Conservation (phyloP, 2,888 invertebrate species). For the Synanthedon vespiformis region DNA sequence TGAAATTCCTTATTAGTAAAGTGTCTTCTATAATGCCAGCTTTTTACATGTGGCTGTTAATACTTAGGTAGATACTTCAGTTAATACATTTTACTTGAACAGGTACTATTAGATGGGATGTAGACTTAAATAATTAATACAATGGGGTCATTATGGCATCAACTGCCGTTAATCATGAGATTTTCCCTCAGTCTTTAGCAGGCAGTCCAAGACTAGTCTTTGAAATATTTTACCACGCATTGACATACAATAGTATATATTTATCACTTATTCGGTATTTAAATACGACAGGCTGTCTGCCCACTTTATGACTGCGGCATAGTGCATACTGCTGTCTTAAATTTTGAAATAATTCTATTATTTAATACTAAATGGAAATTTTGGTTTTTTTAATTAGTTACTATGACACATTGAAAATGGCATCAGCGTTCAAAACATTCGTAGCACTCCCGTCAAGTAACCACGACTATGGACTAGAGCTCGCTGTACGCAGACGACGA, state of each 20-base stretch:
- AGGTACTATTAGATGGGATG: too few species aligned
- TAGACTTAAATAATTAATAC: too few species aligned
- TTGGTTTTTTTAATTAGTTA: slow-evolving; percentile 26
- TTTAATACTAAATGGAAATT: not conserved
- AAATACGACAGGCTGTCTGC: too few species aligned
- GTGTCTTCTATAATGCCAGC: slow-evolving; percentile 51
- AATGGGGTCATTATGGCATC: too few species aligned
- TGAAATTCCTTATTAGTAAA: slow-evolving; percentile 60
- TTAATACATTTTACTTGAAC: too few species aligned
- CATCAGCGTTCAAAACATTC: slow-evolving; percentile 43
- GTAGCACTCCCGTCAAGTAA: slow-evolving; percentile 26
- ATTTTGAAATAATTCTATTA: not conserved
- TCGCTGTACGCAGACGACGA: slow-evolving; percentile 54
- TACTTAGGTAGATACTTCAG: slow-evolving; percentile 39
- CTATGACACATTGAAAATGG: slow-evolving; percentile 45
- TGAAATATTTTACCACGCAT: too few species aligned
- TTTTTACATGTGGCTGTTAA: slow-evolving; percentile 64
- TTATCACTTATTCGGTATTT: too few species aligned
- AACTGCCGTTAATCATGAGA: too few species aligned
- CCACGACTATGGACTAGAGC: slow-evolving; percentile 48
- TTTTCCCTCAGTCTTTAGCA: too few species aligned
- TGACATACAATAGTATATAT: too few species aligned
- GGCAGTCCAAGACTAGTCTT: too few species aligned
- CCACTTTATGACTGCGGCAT: too few species aligned
- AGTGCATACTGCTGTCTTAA: not conserved